Evolutionary conservation across 2,888 invertebrate species (phyloP).

Genomic region (Drosophila peninsularis): DNA sequence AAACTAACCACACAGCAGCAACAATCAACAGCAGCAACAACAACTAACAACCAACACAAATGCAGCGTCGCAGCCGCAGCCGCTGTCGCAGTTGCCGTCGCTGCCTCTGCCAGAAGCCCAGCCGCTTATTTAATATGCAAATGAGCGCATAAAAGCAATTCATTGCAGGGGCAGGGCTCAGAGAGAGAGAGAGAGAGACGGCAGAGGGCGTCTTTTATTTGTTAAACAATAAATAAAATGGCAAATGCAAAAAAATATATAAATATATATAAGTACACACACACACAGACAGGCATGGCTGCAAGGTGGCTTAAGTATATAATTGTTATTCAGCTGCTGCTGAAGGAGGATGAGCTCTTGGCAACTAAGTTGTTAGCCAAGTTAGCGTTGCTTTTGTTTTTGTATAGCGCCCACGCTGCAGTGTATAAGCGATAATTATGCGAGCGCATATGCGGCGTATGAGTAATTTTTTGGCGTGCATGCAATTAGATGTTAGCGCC

Average conservation of each 20-base stretch:
- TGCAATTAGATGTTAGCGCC: slow-evolving; percentile 71
- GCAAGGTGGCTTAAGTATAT: slow-evolving; percentile 31
- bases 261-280: neutral
- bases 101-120: slow-evolving; percentile 25
- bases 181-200: neutral
- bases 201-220: slow-evolving; percentile 47
- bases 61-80: slow-evolving; percentile 52
- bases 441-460: slow-evolving; percentile 71
- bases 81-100: slow-evolving; percentile 14
- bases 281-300: neutral
- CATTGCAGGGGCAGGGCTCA: slow-evolving; percentile 67
- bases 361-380: slow-evolving; percentile 45
- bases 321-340: slow-evolving; percentile 68
- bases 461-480: slow-evolving; percentile 68
- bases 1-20: slow-evolving; percentile 57
- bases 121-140: slow-evolving; percentile 78
- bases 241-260: slow-evolving; percentile 36
- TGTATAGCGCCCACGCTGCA: slow-evolving; percentile 46
- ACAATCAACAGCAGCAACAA: slow-evolving; percentile 21
- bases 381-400: slow-evolving; percentile 19
- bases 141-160: slow-evolving; percentile 77
- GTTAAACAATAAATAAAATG: slow-evolving; percentile 69
- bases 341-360: slow-evolving; percentile 67
- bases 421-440: slow-evolving; percentile 69
- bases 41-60: slow-evolving; percentile 44